Evolutionary conservation across 1,140 invertebrate genomes (phyloP).

Genomic region (Nixonia krombeini): DNA sequence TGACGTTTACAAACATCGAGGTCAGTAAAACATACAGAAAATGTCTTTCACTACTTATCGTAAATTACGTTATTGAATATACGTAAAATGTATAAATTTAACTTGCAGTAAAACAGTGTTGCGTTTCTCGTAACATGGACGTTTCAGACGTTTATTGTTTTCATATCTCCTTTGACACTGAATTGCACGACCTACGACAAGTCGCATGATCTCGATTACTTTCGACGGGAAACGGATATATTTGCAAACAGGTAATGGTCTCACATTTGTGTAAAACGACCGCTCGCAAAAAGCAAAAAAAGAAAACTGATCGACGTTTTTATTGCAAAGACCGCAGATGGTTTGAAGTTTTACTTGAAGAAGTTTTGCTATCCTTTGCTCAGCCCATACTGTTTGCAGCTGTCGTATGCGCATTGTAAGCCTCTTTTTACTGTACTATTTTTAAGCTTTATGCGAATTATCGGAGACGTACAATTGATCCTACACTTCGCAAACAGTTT

Average conservation of each 20-base stretch:
- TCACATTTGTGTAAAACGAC: constrained; percentile 8
- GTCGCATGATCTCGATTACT: constrained; percentile 6
- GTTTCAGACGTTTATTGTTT: too few species aligned
- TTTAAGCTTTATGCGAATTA: too few species aligned
- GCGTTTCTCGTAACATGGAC: too few species aligned
- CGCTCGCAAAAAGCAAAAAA: constrained; percentile 3
- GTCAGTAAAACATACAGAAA: too few species aligned
- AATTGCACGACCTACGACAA: constrained; percentile 23
- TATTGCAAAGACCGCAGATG: constrained; percentile 31
- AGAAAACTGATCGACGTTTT: constrained; percentile 24
- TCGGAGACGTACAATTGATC: too few species aligned
- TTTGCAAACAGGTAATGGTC: constrained; percentile 7
- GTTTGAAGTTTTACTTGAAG: constrained; percentile 37
- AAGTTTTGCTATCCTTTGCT: constrained; percentile 27
- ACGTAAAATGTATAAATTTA: too few species aligned
- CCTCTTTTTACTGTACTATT: constrained; percentile 30
- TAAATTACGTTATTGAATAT: too few species aligned
- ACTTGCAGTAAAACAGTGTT: too few species aligned
- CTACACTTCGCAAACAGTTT: too few species aligned
- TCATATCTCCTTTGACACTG: not conserved
- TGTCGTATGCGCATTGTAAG: constrained; percentile 31
- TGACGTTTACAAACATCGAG: too few species aligned
- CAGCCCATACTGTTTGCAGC: constrained; percentile 25
- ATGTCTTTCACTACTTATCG: too few species aligned
- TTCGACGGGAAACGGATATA: constrained; percentile 16